phyloP scores from a whole-genome alignment of 2,797 vertebrate genomes.

The Rhinichthys osculus region DNA sequence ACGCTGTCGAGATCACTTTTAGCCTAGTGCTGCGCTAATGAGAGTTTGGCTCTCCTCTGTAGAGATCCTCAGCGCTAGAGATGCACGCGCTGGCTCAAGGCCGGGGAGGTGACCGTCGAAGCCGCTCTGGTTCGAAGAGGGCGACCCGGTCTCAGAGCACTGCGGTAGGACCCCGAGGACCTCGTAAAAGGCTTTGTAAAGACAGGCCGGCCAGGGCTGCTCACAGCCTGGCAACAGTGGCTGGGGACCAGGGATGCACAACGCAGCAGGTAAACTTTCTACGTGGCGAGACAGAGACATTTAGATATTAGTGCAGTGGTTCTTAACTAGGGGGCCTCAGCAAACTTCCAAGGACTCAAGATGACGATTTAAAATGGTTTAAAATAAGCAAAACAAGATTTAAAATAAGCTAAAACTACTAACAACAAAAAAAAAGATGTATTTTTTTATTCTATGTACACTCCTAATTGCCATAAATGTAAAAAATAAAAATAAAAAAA shows the following conservation, averaged over 20 bases:
- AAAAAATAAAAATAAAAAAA: neutral
- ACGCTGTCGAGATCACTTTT: conserved; percentile 37
- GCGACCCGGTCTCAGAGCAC: conserved; percentile 73
- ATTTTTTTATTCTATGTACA: neutral
- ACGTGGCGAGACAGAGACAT: neutral
- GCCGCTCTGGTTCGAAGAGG: conserved; percentile 56
- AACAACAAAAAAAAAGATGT: neutral
- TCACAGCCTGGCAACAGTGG: conserved; percentile 65
- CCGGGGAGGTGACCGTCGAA: conserved; percentile 64
- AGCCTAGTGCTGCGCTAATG: conserved; percentile 53
- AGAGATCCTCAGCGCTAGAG: conserved; percentile 82
- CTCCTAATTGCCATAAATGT: neutral
- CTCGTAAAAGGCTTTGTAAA: conserved; percentile 67
- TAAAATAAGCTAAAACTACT: neutral
- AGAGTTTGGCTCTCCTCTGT: conserved; percentile 63
- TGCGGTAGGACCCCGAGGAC: conserved; percentile 72
- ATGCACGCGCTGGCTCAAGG: conserved; percentile 63
- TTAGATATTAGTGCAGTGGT: neutral
- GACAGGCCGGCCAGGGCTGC: conserved; percentile 68
- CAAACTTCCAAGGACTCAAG: neutral
- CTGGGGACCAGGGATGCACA: conserved; percentile 75
- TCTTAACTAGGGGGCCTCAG: neutral
- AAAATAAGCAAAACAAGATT: neutral
- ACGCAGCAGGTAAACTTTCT: conserved; percentile 64
- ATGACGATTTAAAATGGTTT: neutral